A percentile compares a stretch with the other conserved stretches of the same genome.
Evolutionary conservation across 2,888 invertebrate species (phyloP).

Genomic region (Pristionchus japonicus): DNA sequence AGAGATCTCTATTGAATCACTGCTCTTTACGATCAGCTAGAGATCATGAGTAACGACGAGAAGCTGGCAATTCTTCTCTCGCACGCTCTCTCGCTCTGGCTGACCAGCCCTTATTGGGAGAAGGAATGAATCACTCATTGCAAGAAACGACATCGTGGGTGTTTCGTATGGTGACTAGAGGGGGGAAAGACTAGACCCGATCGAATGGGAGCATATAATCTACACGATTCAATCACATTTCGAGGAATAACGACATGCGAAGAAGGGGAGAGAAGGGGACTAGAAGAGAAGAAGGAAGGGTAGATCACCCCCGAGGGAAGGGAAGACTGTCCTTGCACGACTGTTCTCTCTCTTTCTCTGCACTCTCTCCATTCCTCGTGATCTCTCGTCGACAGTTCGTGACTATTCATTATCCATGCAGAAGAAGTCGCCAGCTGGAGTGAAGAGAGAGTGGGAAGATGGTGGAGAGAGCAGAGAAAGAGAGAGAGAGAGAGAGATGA

Average conservation of each 20-base stretch:
- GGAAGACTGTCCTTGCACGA: background rate
- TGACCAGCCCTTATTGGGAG: too few relatives aligned
- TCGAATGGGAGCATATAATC: slow-evolving; percentile 4
- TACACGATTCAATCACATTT: slow-evolving; percentile 39
- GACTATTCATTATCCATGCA: slow-evolving; percentile 33
- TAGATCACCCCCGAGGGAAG: background rate
- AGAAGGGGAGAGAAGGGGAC: background rate
- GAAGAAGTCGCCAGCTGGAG: slow-evolving; percentile 30
- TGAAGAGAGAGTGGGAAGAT: too few relatives aligned
- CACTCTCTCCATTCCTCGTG: background rate
- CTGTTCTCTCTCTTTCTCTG: background rate
- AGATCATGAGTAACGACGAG: too few relatives aligned
- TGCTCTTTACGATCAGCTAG: too few relatives aligned
- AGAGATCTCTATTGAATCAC: background rate
- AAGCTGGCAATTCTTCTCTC: too few relatives aligned
- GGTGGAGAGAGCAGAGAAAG: background rate
- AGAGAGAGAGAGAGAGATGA: background rate
- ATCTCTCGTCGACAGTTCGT: slow-evolving; percentile 24
- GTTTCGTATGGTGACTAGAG: background rate
- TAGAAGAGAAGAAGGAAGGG: background rate
- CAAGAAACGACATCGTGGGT: background rate
- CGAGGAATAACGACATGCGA: slow-evolving; percentile 26
- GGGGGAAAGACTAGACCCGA: background rate
- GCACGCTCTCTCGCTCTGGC: too few relatives aligned
- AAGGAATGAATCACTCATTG: background rate